phyloP scores from a whole-genome alignment of 2,113 vertebrate genomes.

The Kryptolebias marmoratus region DNA sequence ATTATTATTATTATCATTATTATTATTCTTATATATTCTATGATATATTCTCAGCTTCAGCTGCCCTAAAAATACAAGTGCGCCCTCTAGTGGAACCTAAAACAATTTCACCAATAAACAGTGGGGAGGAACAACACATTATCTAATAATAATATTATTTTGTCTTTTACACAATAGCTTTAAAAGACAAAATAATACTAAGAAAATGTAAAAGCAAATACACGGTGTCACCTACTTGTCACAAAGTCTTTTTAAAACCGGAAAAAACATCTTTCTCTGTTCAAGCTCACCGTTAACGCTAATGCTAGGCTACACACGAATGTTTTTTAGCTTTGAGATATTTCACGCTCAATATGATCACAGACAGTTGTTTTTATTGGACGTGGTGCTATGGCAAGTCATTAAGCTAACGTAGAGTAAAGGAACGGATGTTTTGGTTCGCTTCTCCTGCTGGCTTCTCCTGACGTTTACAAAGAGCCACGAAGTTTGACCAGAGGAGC shows the following conservation, averaged over 20 bases:
- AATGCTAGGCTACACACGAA: neutral
- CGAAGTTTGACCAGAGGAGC: neutral
- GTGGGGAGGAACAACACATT: no score
- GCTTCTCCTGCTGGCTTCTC: neutral
- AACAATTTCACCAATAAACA: neutral
- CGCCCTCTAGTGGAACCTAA: constrained; percentile 21
- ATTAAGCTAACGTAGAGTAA: no score
- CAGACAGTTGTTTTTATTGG: no score
- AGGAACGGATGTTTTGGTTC: neutral
- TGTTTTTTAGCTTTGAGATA: no score
- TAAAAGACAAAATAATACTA: neutral
- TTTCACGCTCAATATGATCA: no score
- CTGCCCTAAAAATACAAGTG: neutral
- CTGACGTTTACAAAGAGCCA: neutral
- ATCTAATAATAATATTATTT: no score
- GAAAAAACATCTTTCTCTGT: neutral
- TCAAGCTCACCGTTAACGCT: neutral
- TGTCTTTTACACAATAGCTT: neutral
- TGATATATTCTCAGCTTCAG: no score
- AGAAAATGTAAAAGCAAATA: neutral
- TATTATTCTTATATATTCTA: no score
- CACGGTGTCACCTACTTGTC: no score
- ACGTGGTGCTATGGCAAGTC: no score
- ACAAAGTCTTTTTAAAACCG: no score
- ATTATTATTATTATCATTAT: no score